phyloP scores from a whole-genome alignment of 1,140 invertebrate genomes.

The Hirudo medicinalis region DNA sequence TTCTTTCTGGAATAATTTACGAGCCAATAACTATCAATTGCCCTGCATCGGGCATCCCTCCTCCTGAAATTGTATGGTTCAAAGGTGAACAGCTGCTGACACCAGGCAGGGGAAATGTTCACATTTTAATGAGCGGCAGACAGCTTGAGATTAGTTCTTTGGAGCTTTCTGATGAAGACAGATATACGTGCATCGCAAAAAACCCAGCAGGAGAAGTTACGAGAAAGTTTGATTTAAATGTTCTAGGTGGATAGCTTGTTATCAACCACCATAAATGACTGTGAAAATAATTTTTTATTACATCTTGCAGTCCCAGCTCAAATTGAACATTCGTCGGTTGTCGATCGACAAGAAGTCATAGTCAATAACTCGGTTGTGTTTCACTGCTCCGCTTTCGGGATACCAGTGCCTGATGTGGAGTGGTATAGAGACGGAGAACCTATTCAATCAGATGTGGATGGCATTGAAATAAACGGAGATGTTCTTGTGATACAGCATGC shows the following conservation, averaged over 20 bases:
- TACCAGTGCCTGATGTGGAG: conserved; percentile 21
- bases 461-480: conserved; percentile 21
- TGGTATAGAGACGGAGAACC: conserved; percentile 20
- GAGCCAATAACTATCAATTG: conserved; percentile 41
- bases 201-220: conserved; percentile 40
- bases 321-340: conserved; percentile 18
- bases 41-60: conserved; percentile 41
- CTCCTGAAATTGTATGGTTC: conserved; percentile 42
- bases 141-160: conserved; percentile 30
- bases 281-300: conserved; percentile 4
- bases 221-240: conserved; percentile 33
- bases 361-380: conserved; percentile 23
- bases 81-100: conserved; percentile 25
- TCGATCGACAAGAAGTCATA: conserved; percentile 23
- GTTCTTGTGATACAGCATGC: conserved; percentile 27
- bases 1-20: conserved; percentile 30
- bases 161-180: conserved; percentile 37
- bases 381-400: conserved; percentile 23
- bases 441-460: conserved; percentile 20
- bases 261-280: neutral
- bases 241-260: conserved; percentile 30
- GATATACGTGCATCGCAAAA: conserved; percentile 42
- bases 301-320: conserved; percentile 23
- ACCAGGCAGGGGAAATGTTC: conserved; percentile 1
- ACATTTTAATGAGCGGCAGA: conserved; percentile 23